These are phyloP conservation scores for Esox masquinongy DNA, from an alignment of 2,797 vertebrate species.

Conservation along the genomic window DNA sequence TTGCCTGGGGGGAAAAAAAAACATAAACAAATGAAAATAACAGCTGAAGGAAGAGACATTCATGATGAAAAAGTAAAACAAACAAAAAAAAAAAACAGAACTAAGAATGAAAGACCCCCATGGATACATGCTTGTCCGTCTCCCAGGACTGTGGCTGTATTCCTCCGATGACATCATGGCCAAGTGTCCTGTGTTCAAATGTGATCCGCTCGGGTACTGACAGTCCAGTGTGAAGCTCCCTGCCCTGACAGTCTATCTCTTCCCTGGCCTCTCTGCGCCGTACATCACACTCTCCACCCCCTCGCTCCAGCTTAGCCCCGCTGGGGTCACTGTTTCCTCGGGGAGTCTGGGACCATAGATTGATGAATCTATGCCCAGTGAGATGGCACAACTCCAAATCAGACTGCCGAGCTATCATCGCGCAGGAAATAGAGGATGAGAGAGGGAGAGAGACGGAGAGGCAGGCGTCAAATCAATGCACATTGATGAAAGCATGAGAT, in stretches of 20 bases:
- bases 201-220: background rate
- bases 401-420: slow-evolving; percentile 8
- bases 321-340: slow-evolving; percentile 1
- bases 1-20: no score
- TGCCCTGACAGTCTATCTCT: slow-evolving; percentile 17
- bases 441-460: slow-evolving; percentile 9
- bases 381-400: slow-evolving; percentile 24
- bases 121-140: background rate
- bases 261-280: slow-evolving; percentile 29
- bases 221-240: background rate
- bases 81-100: no score
- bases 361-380: slow-evolving; percentile 35
- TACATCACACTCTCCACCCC: slow-evolving; percentile 4
- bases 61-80: no score
- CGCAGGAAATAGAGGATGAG: slow-evolving; percentile 9
- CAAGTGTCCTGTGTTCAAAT: background rate
- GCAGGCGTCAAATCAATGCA: slow-evolving; percentile 4
- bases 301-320: background rate
- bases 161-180: background rate
- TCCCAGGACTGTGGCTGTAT: background rate
- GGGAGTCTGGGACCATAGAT: slow-evolving; percentile 31
- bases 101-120: no score
- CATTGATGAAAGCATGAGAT: slow-evolving; percentile 9
- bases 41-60: no score
- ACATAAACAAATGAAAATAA: no score